A percentile compares a stretch with the other conserved stretches of the same genome.
phyloP scores from a whole-genome alignment of 2,113 vertebrate genomes.

The Alethe diademata region DNA sequence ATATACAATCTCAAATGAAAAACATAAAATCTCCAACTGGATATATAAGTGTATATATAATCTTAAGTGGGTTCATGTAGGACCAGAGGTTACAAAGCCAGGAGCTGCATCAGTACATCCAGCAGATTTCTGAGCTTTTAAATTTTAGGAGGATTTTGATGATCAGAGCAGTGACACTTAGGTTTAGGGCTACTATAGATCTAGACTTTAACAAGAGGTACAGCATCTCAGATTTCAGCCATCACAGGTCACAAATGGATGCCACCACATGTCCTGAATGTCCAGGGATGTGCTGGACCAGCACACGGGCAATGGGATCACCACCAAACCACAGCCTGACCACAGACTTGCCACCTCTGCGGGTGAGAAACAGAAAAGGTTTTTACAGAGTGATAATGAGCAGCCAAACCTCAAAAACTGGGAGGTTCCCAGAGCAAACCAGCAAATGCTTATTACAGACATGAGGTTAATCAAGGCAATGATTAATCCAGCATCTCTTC shows the following conservation, averaged over 20 bases:
- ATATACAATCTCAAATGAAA: background rate
- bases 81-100: background rate
- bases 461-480: background rate
- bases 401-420: conserved; percentile 23
- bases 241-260: accelerated
- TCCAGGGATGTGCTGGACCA: accelerated
- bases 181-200: accelerated
- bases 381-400: background rate
- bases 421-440: background rate
- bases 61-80: background rate
- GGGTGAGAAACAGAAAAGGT: background rate
- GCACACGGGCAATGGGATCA: background rate
- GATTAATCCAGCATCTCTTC: background rate
- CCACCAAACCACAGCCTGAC: background rate
- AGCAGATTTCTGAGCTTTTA: background rate
- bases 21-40: no score
- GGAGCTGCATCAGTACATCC: background rate
- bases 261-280: accelerated
- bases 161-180: background rate
- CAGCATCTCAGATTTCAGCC: background rate
- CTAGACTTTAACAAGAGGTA: background rate
- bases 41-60: background rate
- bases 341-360: background rate
- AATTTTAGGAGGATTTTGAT: background rate
- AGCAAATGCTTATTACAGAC: background rate